Evolutionary conservation across 2,113 vertebrate species (phyloP).

Genomic region (Excalfactoria chinensis): DNA sequence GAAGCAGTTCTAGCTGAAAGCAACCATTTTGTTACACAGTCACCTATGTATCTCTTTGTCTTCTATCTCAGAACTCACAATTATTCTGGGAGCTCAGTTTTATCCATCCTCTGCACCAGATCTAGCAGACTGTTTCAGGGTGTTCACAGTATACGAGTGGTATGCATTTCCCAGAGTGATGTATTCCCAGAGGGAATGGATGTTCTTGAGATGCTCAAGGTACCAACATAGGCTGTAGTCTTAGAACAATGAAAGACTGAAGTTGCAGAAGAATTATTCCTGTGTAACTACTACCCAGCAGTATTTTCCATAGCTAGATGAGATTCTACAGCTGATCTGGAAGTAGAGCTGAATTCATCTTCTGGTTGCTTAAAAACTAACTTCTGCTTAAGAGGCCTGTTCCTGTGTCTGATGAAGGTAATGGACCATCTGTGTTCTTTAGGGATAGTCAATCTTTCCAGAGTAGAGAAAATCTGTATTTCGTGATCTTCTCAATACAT

Average conservation of each 20-base stretch:
- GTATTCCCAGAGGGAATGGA: background rate
- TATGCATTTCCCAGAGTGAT: background rate
- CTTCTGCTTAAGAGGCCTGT: background rate
- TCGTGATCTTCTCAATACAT: background rate
- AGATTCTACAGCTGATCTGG: background rate
- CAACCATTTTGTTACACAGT: background rate
- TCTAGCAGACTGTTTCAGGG: background rate
- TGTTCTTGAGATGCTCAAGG: background rate
- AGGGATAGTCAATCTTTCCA: background rate
- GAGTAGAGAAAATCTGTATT: background rate
- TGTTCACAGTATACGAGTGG: background rate
- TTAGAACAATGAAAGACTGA: rapidly evolving
- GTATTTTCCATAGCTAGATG: background rate
- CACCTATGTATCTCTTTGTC: background rate
- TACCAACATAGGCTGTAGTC: background rate
- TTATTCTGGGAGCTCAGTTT: background rate
- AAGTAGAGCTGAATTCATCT: background rate
- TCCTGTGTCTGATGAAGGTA: background rate
- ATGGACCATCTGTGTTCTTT: background rate
- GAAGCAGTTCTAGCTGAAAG: background rate
- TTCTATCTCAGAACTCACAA: background rate
- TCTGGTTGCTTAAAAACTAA: background rate
- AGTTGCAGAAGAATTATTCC: background rate
- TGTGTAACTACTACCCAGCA: background rate
- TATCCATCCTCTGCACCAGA: background rate